Base-by-base conservation (phyloP, 1,140 invertebrate genomes). In the Dendroctonus valens region DNA sequence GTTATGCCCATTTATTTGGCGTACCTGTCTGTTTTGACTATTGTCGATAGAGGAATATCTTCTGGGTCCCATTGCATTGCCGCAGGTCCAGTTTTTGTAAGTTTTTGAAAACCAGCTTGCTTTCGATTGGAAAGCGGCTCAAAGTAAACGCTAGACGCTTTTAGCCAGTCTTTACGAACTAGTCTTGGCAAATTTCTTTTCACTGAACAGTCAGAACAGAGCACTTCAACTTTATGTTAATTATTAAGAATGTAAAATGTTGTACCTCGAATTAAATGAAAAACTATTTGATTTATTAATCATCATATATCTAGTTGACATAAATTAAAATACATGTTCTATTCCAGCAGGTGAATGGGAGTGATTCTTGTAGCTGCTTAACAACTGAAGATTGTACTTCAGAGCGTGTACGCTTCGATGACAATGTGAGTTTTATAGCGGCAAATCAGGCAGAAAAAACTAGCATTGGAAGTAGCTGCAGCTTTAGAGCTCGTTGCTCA, bases 351-450 rank as follows among this genome's bases (percentile, higher is more conserved):
- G 70, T 67, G 44, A 66, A 66, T 51, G 74, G 74, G 26, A 77
- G 76, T 64, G 75, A 77, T 65, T 75, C 75, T 3, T 75, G 74
- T 58, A 75, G 76, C 59, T 78, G 73, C 59, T 66, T 74, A 6
- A 75, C 74, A 14, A 79, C 78, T 11, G 86, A 87, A 65, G 86
- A 87, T 64, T 83, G 82, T 54, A 80, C 79, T 6, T 87, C 85
- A 0, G 85, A 86, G 71, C 74, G 84, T 0, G 82, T 85, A 4
- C 78, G 83, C 41, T 85, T 85, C 66, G 83, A 85, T 65, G 83
- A 85, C 70, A 83, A 83, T 53, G 80, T 85, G 40, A 76, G 74
- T 62, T 76, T 75, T 49, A 76, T 75, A 15, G 70, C 69, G 0
- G 69, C 74, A 0, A 66, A 69, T 44, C 73, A 75, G 58, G 73